These are phyloP conservation scores for Pitta sordida DNA, from an alignment of 2,113 vertebrate genomes.

Conservation along the genomic window DNA sequence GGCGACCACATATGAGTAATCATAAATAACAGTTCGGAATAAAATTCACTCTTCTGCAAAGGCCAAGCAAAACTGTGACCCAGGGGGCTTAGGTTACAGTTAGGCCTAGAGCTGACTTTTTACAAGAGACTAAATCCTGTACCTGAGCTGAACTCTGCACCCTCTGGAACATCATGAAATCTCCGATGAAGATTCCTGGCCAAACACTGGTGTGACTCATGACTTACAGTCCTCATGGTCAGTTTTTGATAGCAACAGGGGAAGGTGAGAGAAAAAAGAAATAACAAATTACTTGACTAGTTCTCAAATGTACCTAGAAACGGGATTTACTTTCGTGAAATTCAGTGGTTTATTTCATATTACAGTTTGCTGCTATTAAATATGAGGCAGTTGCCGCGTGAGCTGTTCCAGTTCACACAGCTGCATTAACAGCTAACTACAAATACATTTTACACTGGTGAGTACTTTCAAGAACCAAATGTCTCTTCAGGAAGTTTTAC, in stretches of 20 bases:
- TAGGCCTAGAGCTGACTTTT: neutral
- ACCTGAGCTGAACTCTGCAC: neutral
- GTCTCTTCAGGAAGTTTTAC: slow-evolving; percentile 36
- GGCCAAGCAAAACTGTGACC: neutral
- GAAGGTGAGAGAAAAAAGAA: neutral
- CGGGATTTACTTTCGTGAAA: slow-evolving; percentile 21
- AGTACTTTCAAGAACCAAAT: slow-evolving; percentile 48
- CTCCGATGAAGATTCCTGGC: neutral
- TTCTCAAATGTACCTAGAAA: slow-evolving; percentile 14
- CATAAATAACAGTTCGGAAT: neutral
- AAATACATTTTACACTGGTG: slow-evolving; percentile 37
- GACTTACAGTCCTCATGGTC: neutral
- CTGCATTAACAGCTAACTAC: slow-evolving; percentile 59
- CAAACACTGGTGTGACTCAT: neutral
- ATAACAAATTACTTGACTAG: neutral
- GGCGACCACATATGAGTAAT: neutral
- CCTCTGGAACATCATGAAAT: neutral
- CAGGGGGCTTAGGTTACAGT: neutral
- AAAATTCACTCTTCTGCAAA: neutral
- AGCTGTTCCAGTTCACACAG: slow-evolving; percentile 62
- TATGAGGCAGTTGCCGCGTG: slow-evolving; percentile 38
- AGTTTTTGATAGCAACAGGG: slow-evolving; percentile 15
- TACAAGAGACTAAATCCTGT: neutral
- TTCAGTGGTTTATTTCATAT: slow-evolving; percentile 49
- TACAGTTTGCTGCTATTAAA: slow-evolving; percentile 57